Base-by-base conservation (phyloP, 1,140 invertebrate genomes). In the Eumeta japonica region DNA sequence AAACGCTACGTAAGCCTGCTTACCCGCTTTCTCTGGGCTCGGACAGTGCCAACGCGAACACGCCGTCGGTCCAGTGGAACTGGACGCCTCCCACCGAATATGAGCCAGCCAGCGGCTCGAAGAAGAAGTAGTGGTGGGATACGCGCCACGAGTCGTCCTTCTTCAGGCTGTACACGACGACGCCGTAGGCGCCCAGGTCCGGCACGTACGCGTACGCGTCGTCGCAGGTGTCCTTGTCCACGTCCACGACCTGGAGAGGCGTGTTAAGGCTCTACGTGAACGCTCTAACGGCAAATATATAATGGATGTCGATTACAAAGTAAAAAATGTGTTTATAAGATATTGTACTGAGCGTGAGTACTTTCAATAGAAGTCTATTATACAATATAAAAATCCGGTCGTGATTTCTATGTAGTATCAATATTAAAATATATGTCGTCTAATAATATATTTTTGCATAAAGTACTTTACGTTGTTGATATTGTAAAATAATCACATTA, bases 111-210 rank as follows among this genome's bases (percentile, higher is more conserved):
- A 89, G 57, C 0, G 88, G 87, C 58, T 91, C 87, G 35, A 89
- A 88, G 62, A 87, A 79, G 79, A 91, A 90, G 66, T 82, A 91
- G 56, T 89, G 86, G 52, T 91, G 87, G 39, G 82, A 70, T 2
- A 90, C 79, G 15, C 87, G 77, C 82, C 86, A 90, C 0, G 87
- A 88, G 38, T 85, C 81, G 46, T 90, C 81, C 10, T 84, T 77
- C 27, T 82, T 80, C 45, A 83, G 76, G 24, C 82, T 85, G 55
- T 89, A 91, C 1, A 90, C 87, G 0, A 90, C 80, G 1, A 91
- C 55, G 10, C 84, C 85, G 49, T 87, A 87, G 9, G 71, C 84
- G 3, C 82, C 82, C 2, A 90, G 61, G 58, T 91, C 88, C 1
- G 88, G 83, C 3, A 88, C 60, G 46, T 91, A 91, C 0, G 85